Evolutionary conservation across 2,113 vertebrate genomes (phyloP).

Genomic region (Eudyptes chrysolophus): DNA sequence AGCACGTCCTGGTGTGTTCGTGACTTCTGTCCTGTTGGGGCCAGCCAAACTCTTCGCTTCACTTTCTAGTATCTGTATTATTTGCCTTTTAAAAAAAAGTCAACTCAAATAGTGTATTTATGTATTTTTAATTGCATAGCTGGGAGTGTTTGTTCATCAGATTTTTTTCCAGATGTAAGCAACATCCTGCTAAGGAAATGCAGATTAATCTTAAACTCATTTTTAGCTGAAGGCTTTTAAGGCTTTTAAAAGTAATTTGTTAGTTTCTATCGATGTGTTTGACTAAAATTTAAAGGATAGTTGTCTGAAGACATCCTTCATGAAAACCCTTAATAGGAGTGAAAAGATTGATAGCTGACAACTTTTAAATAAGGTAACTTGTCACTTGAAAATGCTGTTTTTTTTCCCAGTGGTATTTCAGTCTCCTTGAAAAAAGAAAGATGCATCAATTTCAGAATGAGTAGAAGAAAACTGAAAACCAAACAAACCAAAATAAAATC

Average conservation of each 20-base stretch:
- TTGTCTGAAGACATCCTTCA: slow-evolving; percentile 7
- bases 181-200: not conserved
- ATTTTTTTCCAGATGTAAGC: not conserved
- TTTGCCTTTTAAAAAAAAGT: too few relatives aligned
- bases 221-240: not conserved
- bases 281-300: not conserved
- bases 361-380: not conserved
- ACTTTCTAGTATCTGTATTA: not conserved
- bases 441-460: slow-evolving; percentile 51
- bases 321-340: not conserved
- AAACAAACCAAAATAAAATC: not conserved
- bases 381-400: not conserved
- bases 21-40: not conserved
- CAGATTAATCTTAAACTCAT: not conserved
- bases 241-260: not conserved
- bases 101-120: not conserved
- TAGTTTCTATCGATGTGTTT: not conserved
- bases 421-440: slow-evolving; percentile 7
- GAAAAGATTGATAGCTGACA: not conserved
- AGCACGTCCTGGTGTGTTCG: accelerated
- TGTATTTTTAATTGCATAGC: not conserved
- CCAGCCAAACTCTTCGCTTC: not conserved
- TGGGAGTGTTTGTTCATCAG: not conserved
- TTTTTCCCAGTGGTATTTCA: not conserved
- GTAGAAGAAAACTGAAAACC: slow-evolving; percentile 50